Evolutionary conservation across 2,113 vertebrate genomes (phyloP).

Genomic region (Salvelinus sp.): DNA sequence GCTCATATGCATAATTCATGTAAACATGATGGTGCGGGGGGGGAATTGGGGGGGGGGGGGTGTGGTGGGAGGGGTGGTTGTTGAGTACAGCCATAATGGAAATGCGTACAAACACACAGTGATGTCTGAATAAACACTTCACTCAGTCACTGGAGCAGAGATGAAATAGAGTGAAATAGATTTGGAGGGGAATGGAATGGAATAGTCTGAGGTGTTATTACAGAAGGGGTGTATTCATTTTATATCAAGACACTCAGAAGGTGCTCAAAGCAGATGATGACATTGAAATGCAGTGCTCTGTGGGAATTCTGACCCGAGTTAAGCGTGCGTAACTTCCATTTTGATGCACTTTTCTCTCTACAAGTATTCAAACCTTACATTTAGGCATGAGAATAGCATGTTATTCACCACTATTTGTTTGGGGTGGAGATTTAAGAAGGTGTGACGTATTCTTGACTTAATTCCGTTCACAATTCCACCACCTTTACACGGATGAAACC

Average conservation of each 20-base stretch:
- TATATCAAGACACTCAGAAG: background rate
- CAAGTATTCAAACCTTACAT: too few relatives aligned
- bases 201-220: too few relatives aligned
- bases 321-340: too few relatives aligned
- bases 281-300: background rate
- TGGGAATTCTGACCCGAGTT: too few relatives aligned
- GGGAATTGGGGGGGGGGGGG: background rate
- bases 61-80: constrained; percentile 45
- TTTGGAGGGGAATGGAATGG: background rate
- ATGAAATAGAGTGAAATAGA: constrained; percentile 6
- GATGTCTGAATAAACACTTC: constrained; percentile 3
- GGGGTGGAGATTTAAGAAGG: too few relatives aligned
- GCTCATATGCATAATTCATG: constrained; percentile 73
- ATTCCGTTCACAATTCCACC: too few relatives aligned
- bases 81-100: constrained; percentile 44
- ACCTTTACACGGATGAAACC: too few relatives aligned
- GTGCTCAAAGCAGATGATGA: background rate
- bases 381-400: too few relatives aligned
- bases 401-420: too few relatives aligned
- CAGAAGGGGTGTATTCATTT: background rate
- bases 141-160: constrained; percentile 17
- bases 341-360: too few relatives aligned
- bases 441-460: too few relatives aligned
- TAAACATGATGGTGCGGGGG: constrained; percentile 49
- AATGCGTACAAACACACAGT: constrained; percentile 14